Evolutionary conservation across 2,797 vertebrate genomes (phyloP).

Genomic region (Scarus forsteni): DNA sequence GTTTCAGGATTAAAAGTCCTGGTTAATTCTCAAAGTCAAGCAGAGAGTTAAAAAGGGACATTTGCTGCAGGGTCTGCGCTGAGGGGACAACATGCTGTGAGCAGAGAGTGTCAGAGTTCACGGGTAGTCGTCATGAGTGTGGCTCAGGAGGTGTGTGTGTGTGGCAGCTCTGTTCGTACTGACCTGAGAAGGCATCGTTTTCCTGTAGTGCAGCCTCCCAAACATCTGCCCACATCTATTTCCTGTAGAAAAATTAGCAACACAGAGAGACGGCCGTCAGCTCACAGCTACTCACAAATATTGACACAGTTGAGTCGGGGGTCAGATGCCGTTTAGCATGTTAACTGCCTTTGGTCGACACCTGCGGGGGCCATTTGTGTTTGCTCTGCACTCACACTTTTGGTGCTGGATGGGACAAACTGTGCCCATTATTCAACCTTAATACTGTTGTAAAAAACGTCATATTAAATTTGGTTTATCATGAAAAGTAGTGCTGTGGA

Average conservation of each 20-base stretch:
- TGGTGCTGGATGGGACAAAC: constrained; percentile 24
- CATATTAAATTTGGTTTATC: background rate
- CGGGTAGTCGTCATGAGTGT: constrained; percentile 61
- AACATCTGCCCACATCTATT: constrained; percentile 92
- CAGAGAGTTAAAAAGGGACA: constrained; percentile 26
- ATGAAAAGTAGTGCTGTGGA: no score
- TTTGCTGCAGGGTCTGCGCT: constrained; percentile 48
- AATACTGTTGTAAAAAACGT: background rate
- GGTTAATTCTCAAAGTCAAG: background rate
- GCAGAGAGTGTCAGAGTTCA: constrained; percentile 64
- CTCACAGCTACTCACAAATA: constrained; percentile 79
- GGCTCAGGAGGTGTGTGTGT: constrained; percentile 27
- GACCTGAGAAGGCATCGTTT: constrained; percentile 88
- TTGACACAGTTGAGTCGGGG: constrained; percentile 62
- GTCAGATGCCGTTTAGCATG: constrained; percentile 68
- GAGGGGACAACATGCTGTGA: constrained; percentile 23
- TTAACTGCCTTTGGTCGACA: constrained; percentile 79
- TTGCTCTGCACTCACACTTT: constrained; percentile 67
- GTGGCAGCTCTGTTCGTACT: constrained; percentile 81
- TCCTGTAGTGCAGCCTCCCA: constrained; percentile 87
- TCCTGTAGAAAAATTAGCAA: constrained; percentile 91
- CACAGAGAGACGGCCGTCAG: constrained; percentile 85
- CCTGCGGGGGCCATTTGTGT: constrained; percentile 82
- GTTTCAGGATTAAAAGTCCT: no score
- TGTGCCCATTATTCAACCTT: background rate